Conservation (phyloP, 1,140 invertebrate genomes). For the Harlomillsia oculata region DNA sequence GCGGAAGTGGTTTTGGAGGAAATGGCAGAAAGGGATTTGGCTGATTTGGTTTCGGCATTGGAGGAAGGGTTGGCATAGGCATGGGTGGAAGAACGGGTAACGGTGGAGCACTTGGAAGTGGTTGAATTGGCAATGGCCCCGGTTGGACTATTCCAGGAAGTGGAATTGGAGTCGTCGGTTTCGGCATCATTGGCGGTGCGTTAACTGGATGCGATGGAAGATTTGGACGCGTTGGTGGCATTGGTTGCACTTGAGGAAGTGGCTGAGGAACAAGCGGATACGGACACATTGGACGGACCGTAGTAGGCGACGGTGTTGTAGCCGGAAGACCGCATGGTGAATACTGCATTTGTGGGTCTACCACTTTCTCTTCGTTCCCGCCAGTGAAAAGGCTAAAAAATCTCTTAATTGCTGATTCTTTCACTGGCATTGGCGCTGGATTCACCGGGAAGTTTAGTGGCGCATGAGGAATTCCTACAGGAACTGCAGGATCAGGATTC, state of each 20-base stretch:
- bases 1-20: not conserved
- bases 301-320: constrained; percentile 6
- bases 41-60: not conserved
- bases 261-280: not conserved
- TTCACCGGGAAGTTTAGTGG: no score
- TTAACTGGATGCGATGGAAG: not conserved
- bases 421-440: no score
- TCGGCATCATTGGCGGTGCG: not conserved
- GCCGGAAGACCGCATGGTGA: constrained; percentile 1
- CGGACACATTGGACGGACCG: constrained; percentile 7
- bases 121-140: not conserved
- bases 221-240: not conserved
- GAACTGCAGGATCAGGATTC: no score
- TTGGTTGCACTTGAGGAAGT: not conserved
- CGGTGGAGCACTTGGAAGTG: not conserved
- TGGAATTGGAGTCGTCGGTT: no score
- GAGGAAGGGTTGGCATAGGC: not conserved
- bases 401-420: no score
- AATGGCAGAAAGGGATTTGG: not conserved
- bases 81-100: not conserved
- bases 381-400: no score
- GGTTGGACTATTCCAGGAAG: not conserved
- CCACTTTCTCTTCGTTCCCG: no score
- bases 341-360: no score
- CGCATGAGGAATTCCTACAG: no score